Percentiles rank a stretch among this genome's conserved stretches.
These are phyloP conservation scores for Drosophila ochracea DNA, from an alignment of 2,888 invertebrate genomes.

Conservation along the genomic window DNA sequence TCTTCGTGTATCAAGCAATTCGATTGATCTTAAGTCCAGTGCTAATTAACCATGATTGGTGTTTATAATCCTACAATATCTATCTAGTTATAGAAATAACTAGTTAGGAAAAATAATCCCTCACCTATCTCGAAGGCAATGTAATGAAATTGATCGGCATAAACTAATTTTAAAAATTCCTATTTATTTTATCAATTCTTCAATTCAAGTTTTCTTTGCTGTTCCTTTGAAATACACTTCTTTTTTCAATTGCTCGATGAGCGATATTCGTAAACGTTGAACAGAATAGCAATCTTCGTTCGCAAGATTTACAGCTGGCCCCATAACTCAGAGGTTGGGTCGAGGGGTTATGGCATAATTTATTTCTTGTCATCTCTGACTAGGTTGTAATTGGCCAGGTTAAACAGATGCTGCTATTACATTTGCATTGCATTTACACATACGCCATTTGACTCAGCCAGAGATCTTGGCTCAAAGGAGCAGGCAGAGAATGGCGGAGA, in stretches of 20 bases:
- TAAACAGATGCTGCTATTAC: conserved; percentile 34
- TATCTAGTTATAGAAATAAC: not conserved
- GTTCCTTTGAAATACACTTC: not conserved
- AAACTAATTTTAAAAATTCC: not conserved
- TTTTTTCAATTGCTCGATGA: not conserved
- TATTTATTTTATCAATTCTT: not conserved
- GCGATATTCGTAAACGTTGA: not conserved
- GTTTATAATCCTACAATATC: not conserved
- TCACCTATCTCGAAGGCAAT: not conserved
- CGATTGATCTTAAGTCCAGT: not conserved
- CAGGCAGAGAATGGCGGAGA: not conserved
- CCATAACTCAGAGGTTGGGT: not conserved
- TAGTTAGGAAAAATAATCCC: not conserved
- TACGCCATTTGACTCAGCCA: conserved; percentile 1
- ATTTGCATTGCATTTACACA: conserved; percentile 30
- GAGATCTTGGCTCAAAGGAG: not conserved
- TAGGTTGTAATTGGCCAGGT: conserved; percentile 43
- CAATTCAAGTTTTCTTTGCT: not conserved
- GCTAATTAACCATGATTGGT: not conserved
- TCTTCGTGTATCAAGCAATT: not conserved
- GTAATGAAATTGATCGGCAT: not conserved
- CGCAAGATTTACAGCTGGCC: conserved; percentile 1
- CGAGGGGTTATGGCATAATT: conserved; percentile 25
- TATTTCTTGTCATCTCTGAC: conserved; percentile 26
- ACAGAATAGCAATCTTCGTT: not conserved